Conservation (phyloP, 2,888 invertebrate species). For the Pelosia muscerda region DNA sequence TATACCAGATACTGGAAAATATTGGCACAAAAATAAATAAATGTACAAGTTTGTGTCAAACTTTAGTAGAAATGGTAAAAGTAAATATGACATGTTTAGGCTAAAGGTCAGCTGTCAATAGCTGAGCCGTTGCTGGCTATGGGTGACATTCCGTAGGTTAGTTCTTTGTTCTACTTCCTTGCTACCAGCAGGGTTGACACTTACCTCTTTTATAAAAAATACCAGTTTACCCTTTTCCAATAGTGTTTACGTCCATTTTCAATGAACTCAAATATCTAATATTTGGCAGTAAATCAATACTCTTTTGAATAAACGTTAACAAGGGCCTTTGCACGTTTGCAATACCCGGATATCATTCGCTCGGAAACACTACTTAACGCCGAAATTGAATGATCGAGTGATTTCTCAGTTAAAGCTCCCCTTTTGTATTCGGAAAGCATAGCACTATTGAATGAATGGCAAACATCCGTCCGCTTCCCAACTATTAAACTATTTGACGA, state of each 20-base stretch:
- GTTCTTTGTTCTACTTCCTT: slow-evolving; percentile 31
- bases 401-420: too few relatives aligned
- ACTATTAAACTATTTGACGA: background rate
- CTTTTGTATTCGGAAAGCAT: too few relatives aligned
- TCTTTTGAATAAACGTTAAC: too few relatives aligned
- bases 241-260: background rate
- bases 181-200: slow-evolving; percentile 35
- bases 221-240: too few relatives aligned
- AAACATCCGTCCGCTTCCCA: background rate
- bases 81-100: slow-evolving; percentile 21
- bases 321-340: too few relatives aligned
- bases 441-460: background rate
- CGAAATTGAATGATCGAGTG: too few relatives aligned
- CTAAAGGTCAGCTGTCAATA: slow-evolving; percentile 38
- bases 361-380: too few relatives aligned
- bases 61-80: slow-evolving; percentile 12
- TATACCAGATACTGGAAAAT: background rate
- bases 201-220: background rate
- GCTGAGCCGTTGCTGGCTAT: slow-evolving; percentile 20
- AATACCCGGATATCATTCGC: too few relatives aligned
- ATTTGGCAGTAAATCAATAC: too few relatives aligned
- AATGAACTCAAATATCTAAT: too few relatives aligned
- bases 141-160: slow-evolving; percentile 29
- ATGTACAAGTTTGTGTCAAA: background rate
- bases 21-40: background rate